A percentile compares a stretch with the other conserved stretches of the same genome.
Evolutionary conservation across 2,113 vertebrate species (phyloP).

Genomic region (Apodemus speciosus): DNA sequence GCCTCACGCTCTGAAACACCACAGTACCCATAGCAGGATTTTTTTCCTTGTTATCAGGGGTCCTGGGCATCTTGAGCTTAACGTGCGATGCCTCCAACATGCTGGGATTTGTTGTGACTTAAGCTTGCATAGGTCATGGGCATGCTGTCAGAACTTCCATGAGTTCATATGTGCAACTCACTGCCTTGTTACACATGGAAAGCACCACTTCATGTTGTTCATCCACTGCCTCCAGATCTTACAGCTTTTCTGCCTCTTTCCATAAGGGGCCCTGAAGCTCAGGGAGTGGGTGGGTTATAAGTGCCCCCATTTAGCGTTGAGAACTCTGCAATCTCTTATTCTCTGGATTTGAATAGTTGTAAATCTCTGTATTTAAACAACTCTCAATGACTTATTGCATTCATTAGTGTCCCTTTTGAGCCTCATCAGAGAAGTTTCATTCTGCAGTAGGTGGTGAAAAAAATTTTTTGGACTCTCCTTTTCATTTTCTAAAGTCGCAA

Average conservation of each 20-base stretch:
- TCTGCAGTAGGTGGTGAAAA: neutral
- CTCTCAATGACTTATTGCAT: neutral
- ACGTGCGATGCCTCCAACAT: too few relatives aligned
- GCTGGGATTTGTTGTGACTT: neutral
- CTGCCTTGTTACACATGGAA: neutral
- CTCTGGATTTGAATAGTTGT: neutral
- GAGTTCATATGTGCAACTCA: neutral
- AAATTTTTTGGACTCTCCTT: neutral
- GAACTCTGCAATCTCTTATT: neutral
- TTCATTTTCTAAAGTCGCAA: constrained; percentile 12
- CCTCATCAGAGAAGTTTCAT: neutral
- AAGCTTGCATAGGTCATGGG: neutral
- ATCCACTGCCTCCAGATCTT: neutral
- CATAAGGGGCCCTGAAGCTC: neutral
- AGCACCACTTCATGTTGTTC: too few relatives aligned
- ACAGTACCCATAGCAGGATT: too few relatives aligned
- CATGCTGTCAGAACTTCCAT: neutral
- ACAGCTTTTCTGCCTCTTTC: neutral
- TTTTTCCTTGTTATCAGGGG: too few relatives aligned
- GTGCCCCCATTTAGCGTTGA: neutral
- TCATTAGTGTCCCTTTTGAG: neutral
- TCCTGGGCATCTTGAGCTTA: too few relatives aligned
- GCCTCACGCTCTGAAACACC: too few relatives aligned
- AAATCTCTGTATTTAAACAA: neutral
- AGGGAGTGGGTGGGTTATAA: neutral